Conservation (phyloP, 2,888 invertebrate genomes). For the Euspilapteryx auroguttella region DNA sequence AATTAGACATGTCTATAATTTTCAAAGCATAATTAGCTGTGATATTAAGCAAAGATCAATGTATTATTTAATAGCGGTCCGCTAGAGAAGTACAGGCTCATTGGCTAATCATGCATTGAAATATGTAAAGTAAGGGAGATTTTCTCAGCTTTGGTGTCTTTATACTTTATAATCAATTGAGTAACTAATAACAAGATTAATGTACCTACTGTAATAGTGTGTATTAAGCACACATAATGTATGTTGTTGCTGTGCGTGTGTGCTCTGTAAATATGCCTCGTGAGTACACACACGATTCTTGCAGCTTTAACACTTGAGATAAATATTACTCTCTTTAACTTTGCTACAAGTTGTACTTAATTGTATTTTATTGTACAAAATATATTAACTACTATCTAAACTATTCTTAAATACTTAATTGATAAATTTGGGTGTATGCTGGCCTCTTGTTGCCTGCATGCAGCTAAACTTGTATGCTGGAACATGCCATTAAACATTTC, state of each 20-base stretch:
- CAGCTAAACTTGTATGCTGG: constrained; percentile 58
- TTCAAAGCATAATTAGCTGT: constrained; percentile 63
- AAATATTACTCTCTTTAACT: constrained; percentile 64
- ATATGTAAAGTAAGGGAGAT: constrained; percentile 48
- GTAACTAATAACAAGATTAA: constrained; percentile 46
- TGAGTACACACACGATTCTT: constrained; percentile 57
- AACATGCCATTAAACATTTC: constrained; percentile 52
- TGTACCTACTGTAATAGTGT: constrained; percentile 51
- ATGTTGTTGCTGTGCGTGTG: constrained; percentile 54
- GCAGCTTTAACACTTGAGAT: constrained; percentile 60
- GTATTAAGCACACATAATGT: constrained; percentile 30
- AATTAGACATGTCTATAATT: constrained; percentile 61
- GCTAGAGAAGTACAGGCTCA: constrained; percentile 56
- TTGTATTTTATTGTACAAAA: constrained; percentile 71
- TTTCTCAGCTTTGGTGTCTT: constrained; percentile 59
- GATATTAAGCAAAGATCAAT: constrained; percentile 59
- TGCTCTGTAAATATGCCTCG: constrained; percentile 59
- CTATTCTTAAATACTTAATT: constrained; percentile 52
- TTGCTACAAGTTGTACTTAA: constrained; percentile 73
- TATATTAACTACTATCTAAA: constrained; percentile 65
- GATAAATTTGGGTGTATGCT: constrained; percentile 57
- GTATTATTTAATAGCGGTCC: constrained; percentile 57
- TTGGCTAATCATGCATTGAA: constrained; percentile 63
- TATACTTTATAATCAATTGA: constrained; percentile 32
- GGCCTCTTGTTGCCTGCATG: constrained; percentile 53